Evolutionary conservation across 1,140 invertebrate species (phyloP), one percentile per base, ranked within the genome.

Genomic region (Drosophila nigrodunni): DNA sequence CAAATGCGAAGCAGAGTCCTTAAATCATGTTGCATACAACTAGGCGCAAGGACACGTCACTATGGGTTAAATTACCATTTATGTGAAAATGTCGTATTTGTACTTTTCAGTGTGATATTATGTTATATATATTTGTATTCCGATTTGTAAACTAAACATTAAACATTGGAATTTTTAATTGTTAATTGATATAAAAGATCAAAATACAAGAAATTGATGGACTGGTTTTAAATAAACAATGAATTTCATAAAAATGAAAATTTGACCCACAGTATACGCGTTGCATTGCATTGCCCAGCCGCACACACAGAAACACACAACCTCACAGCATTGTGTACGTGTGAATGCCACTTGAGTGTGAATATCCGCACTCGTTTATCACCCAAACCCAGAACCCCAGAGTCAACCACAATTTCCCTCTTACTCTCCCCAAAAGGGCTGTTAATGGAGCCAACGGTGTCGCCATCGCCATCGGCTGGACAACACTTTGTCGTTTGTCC

Each of bases 21-120:
- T 89, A 89, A 90, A 90, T 89, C 85, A 89, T 82, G 50, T 77
- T 89, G 86, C 86, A 90, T 82, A 86, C 85, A 86, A 46, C 81
- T 86, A 82, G 78, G 85, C 75, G 75, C 72, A 66, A 69, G 25
- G 57, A 39, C 35, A 62, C 25, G 25, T 6, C 4, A 30, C 25
- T 30, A 30, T 30, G 25, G 25, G 25, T 30, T 2, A 30, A 30
- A 30, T 5, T 4, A 1, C 25, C 25, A 30, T 30, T 30, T 30
- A 30, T 30, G 25, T 30, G 4, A 6, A 30, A 30, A 30, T 15
- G 25, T 30, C 25, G 18, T 21, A 21, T 21, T 30, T 30, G 3
- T 21, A 21, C 2, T 30, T 30, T 30, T 30, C 25, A 30, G 25
- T 30, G 18, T 21, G 18, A 21, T 21, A 21, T 21, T 21, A 21